Evolutionary conservation across 2,113 vertebrate genomes (phyloP).

Genomic region (Tiliqua scincoides): DNA sequence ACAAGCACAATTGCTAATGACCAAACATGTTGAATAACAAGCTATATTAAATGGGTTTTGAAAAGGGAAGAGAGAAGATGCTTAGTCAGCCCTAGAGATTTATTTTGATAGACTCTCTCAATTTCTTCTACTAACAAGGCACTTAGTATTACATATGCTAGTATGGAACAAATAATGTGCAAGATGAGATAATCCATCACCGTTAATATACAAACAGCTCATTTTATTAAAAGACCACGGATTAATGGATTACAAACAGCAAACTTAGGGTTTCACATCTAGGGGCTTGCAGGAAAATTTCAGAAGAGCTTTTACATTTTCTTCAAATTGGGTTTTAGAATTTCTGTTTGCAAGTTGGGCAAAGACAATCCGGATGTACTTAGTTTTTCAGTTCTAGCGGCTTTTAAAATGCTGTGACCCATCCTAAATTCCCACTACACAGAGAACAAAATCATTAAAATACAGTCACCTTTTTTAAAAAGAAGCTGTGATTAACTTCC

Average conservation of each 20-base stretch:
- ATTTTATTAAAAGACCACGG: neutral
- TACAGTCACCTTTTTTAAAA: neutral
- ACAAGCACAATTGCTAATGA: constrained; percentile 11
- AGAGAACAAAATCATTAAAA: neutral
- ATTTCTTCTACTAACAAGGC: constrained; percentile 12
- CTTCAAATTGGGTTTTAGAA: neutral
- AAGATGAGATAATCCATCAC: constrained; percentile 14
- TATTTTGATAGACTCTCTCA: constrained; percentile 18
- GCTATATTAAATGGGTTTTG: constrained; percentile 16
- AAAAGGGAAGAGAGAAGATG: constrained; percentile 1
- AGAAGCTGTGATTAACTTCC: neutral
- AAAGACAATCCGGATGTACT: neutral
- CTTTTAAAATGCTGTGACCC: neutral
- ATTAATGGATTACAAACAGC: neutral
- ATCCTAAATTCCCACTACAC: neutral
- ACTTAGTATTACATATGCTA: constrained; percentile 11
- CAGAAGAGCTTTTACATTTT: neutral
- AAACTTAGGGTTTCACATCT: neutral
- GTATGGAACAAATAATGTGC: neutral
- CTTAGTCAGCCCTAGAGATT: constrained; percentile 11
- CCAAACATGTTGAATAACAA: constrained; percentile 21
- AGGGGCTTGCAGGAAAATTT: neutral
- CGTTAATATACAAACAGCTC: neutral
- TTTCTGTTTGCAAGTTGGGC: neutral
- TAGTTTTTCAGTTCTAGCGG: neutral